phyloP scores from a whole-genome alignment of 2,888 invertebrate species.

The Calameuta idolon region DNA sequence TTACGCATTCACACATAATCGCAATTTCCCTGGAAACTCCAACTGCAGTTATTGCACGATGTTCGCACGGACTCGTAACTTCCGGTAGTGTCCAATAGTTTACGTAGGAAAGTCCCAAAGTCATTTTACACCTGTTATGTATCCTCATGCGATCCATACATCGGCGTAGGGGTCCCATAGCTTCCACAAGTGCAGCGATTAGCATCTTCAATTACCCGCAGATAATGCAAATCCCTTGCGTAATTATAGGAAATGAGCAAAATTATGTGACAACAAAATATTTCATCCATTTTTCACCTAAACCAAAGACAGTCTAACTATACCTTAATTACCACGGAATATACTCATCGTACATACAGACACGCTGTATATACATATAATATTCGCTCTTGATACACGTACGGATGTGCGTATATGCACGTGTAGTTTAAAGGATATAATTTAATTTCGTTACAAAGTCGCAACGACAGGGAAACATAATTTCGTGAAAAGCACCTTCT shows the following conservation, averaged over 20 bases:
- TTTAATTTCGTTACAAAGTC: not conserved
- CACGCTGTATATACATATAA: too few relatives aligned
- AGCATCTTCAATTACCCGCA: not conserved
- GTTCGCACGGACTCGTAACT: not conserved
- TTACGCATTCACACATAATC: conserved; percentile 26
- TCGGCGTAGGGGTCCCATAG: not conserved
- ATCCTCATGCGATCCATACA: not conserved
- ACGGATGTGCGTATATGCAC: not conserved
- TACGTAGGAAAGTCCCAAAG: not conserved
- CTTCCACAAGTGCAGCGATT: not conserved
- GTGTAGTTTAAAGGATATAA: not conserved
- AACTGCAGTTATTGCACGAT: not conserved
- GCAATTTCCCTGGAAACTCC: not conserved
- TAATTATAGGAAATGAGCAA: not conserved
- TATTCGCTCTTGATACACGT: too few relatives aligned
- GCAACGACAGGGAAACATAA: not conserved
- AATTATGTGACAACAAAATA: not conserved
- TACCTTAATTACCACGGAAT: too few relatives aligned
- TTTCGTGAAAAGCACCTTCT: not conserved
- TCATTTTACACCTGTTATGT: not conserved
- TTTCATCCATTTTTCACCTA: not conserved
- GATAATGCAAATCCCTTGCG: not conserved
- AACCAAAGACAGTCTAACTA: too few relatives aligned
- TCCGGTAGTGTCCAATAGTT: not conserved
- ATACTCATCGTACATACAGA: too few relatives aligned